Percentiles rank a stretch among this genome's conserved stretches.
phyloP scores from a whole-genome alignment of 2,797 vertebrate species.

The Acropternis orthonyx region DNA sequence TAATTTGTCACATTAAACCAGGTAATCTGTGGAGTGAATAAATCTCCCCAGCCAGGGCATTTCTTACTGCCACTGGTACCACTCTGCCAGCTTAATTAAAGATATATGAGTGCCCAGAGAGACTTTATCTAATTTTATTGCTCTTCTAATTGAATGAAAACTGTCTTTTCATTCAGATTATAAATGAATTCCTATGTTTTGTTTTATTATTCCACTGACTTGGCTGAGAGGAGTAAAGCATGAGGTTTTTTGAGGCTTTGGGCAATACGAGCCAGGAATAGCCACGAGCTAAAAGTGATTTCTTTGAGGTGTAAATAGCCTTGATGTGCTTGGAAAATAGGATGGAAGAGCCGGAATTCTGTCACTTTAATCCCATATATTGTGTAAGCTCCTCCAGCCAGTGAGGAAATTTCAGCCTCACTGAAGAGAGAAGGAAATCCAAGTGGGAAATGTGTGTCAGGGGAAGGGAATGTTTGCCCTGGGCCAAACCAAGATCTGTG shows the following conservation, averaged over 20 bases:
- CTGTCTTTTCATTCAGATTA: conserved; percentile 2
- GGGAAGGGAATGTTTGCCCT: too few relatives aligned
- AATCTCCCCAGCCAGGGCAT: conserved; percentile 16
- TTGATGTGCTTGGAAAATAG: too few relatives aligned
- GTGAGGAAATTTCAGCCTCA: too few relatives aligned
- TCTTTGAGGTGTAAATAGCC: too few relatives aligned
- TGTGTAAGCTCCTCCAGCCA: too few relatives aligned
- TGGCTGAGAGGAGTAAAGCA: background rate
- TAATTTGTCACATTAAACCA: background rate
- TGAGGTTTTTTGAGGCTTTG: background rate
- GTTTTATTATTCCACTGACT: background rate
- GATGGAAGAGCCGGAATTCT: too few relatives aligned
- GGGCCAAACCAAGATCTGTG: too few relatives aligned
- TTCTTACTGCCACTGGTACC: conserved; percentile 1
- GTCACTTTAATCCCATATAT: too few relatives aligned
- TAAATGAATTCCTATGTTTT: conserved; percentile 27
- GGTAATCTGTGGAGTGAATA: background rate
- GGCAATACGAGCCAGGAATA: background rate
- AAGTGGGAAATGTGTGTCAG: too few relatives aligned
- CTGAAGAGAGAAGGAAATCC: too few relatives aligned
- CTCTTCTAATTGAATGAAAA: background rate
- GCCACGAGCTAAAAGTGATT: too few relatives aligned
- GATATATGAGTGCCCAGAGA: background rate
- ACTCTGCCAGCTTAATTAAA: conserved; percentile 26
- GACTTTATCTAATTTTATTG: background rate